phyloP scores from a whole-genome alignment of 2,888 invertebrate genomes.

The Xanthia togata region DNA sequence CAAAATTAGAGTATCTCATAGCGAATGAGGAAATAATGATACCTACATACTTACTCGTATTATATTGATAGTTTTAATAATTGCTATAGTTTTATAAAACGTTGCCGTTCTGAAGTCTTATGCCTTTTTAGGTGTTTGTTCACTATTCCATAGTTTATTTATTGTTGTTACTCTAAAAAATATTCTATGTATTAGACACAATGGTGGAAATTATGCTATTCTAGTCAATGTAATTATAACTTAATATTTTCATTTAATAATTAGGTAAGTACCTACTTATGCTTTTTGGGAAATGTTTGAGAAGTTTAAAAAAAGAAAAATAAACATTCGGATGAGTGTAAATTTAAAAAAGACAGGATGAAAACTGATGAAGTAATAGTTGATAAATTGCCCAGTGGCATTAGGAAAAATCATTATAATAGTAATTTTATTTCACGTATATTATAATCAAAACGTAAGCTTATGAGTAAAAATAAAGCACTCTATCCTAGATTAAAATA shows the following conservation, averaged over 20 bases:
- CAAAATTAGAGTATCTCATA: slow-evolving; percentile 3
- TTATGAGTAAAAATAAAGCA: neutral
- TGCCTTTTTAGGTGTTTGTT: slow-evolving; percentile 53
- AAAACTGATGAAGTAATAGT: slow-evolving; percentile 21
- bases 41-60: neutral
- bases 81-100: slow-evolving; percentile 45
- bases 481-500: neutral
- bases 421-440: slow-evolving; percentile 5
- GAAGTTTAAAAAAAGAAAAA: neutral
- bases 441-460: neutral
- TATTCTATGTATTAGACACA: slow-evolving; percentile 2
- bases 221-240: slow-evolving; percentile 6
- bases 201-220: neutral
- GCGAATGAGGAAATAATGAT: neutral
- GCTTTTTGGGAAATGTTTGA: neutral
- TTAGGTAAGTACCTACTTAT: no score
- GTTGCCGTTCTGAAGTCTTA: slow-evolving; percentile 63
- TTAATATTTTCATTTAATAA: neutral
- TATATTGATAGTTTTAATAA: slow-evolving; percentile 41
- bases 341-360: neutral
- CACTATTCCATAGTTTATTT: slow-evolving; percentile 50
- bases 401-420: neutral
- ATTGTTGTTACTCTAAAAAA: slow-evolving; percentile 16
- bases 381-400: neutral
- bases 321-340: slow-evolving; percentile 6